Evolutionary conservation across 2,888 invertebrate species (phyloP), one percentile per base, ranked within the genome.

Genomic region (Melangyna quadrimaculata): DNA sequence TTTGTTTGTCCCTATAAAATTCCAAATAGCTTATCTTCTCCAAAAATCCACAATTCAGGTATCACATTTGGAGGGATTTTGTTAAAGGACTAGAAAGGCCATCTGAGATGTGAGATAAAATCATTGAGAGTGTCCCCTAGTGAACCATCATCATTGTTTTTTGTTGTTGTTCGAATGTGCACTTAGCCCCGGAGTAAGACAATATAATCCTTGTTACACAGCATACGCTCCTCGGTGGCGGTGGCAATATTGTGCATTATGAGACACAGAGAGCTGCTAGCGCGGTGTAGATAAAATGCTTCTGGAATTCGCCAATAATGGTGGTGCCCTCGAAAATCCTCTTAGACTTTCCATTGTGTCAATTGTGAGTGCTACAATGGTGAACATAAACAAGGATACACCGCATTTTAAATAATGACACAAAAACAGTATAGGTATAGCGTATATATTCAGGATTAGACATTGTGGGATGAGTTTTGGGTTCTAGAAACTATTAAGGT

Each of bases 311-410:
- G 57, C 35, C 43, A 67, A 63, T 51, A 22, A 67, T 24, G 61
- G 12, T 59, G 70, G 53, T 75, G 75, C 78, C 78, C 78, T 65
- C 51, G 65, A 65, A 79, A 83, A 83, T 83, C 83, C 83, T 79
- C 83, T 83, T 83, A 83, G 40, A n/a, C 17, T 8, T 43, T 74
- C 53, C 65, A 70, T 83, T 83, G 79, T 83, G 48, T 57, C 74
- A 57, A 79, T 79, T 78, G 79, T 79, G 12, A 65, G 48, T 63
- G 69, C 29, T 53, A 73, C 63, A 79, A 79, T 78, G 65, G 73
- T 48, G 43, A 65, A 55, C 61, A 70, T 83, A 83, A 83, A 83
- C 83, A 83, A 79, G 79, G 83, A 79, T 74, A 65, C 27, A 65
- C 83, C 63, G 55, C 78, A 78, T 37, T 61, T 57, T 61, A 83